Evolutionary conservation across 2,797 vertebrate species (phyloP), one percentile per base, ranked within the genome.

Genomic region (Syndactyla subalaris): DNA sequence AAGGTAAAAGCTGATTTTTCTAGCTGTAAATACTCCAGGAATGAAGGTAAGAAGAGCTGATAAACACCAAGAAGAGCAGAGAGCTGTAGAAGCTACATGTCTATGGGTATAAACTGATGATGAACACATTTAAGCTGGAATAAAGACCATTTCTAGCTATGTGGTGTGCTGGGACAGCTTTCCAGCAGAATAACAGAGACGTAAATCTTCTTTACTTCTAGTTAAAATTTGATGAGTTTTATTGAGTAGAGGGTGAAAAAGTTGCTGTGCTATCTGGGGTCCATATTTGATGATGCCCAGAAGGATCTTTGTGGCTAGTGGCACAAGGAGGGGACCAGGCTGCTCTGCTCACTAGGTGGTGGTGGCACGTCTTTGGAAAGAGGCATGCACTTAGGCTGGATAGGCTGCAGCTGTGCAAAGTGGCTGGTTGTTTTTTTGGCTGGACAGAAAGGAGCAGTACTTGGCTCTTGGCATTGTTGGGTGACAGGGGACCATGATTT

Each of bases 31-130:
- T 79, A 71, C 57, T 85, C 34, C 21, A 46, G 38, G 49, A n/a
- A 43, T 68, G 87, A 92, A 95, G 54, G 72, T 95, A 88, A 85
- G 75, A 85, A 83, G 41, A 88, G 38, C 61, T 91, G 87, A 92
- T 91, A 75, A 93, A 93, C 32, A 88, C 38, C 46, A 61, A 73
- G 86, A 78, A 58, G 72, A 73, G 34, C 14, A 74, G 55, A 89
- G 36, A 66, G 65, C 74, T 80, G 48, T 46, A 76, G 61, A 82
- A 91, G 29, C 11, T 71, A 38, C 8, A 27, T 2, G 2, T 76
- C 67, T 76, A 32, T 63, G 21, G 23, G 3, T 66, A 61, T 74
- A 79, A 93, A 92, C 46, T 75, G 54, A 79, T 91, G 58, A 79
- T 41, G n/a, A 68, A 59, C 66, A 58, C 51, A 46, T 58, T 87